Evolutionary conservation across 2,888 invertebrate genomes (phyloP).

Genomic region (Antheraea assamensis): DNA sequence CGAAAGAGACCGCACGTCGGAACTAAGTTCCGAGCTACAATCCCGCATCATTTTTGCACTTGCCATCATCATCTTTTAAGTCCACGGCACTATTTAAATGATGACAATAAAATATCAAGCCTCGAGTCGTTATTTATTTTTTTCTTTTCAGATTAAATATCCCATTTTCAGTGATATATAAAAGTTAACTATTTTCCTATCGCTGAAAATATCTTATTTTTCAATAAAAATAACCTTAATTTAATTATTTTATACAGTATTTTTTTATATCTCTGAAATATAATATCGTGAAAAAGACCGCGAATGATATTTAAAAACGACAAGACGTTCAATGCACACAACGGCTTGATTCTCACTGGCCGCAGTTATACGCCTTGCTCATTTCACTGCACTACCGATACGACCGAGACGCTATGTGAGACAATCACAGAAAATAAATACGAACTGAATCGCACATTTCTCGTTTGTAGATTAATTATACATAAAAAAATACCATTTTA

Average conservation of each 20-base stretch:
- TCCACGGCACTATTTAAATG: constrained; percentile 23
- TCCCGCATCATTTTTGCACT: constrained; percentile 80
- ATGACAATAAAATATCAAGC: constrained; percentile 25
- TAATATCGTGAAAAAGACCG: constrained; percentile 45
- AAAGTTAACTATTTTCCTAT: neutral
- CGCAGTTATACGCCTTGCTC: constrained; percentile 19
- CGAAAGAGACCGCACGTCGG: constrained; percentile 75
- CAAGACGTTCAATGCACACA: constrained; percentile 53
- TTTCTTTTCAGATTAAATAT: constrained; percentile 28
- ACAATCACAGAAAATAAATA: constrained; percentile 43
- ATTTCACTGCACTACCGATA: constrained; percentile 27
- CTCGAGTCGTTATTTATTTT: constrained; percentile 30
- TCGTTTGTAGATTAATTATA: constrained; percentile 14
- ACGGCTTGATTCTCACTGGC: constrained; percentile 60
- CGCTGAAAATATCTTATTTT: neutral
- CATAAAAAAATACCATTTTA: neutral
- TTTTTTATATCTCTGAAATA: constrained; percentile 21
- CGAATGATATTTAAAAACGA: constrained; percentile 42
- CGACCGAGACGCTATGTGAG: constrained; percentile 36
- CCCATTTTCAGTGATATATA: neutral
- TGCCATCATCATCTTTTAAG: constrained; percentile 74
- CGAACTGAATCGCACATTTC: constrained; percentile 38
- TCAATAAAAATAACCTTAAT: neutral
- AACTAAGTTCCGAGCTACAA: constrained; percentile 77
- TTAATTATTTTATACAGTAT: neutral